Percentiles rank a stretch among this genome's conserved stretches.
phyloP scores from a whole-genome alignment of 2,113 vertebrate species.

The Asarcornis scutulata region DNA sequence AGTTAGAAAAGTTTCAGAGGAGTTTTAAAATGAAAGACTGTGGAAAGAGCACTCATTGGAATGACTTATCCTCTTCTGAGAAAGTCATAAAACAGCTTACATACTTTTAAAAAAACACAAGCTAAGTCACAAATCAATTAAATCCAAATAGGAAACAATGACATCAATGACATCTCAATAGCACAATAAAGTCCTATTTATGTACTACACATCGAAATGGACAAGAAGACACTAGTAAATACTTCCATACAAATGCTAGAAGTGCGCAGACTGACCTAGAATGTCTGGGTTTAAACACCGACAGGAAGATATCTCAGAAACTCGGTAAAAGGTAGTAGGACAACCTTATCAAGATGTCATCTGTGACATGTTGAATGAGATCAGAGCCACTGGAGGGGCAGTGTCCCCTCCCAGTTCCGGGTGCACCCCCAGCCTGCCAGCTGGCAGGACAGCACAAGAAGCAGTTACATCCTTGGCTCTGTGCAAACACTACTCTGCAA shows the following conservation, averaged over 20 bases:
- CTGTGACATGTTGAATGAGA: neutral
- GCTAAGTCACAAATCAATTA: neutral
- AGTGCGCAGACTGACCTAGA: neutral
- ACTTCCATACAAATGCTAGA: neutral
- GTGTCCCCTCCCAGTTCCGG: neutral
- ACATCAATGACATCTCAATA: neutral
- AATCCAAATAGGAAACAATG: neutral
- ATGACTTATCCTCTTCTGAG: slow-evolving; percentile 25
- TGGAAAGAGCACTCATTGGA: neutral
- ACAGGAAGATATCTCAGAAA: neutral
- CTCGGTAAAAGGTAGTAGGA: neutral
- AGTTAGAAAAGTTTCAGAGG: neutral
- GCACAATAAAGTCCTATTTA: neutral
- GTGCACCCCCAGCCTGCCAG: too few species aligned
- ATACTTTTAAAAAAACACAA: neutral
- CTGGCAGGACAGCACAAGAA: too few species aligned
- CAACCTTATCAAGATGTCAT: neutral
- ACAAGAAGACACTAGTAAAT: neutral
- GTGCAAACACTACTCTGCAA: too few species aligned
- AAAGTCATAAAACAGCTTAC: neutral
- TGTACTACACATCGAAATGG: neutral
- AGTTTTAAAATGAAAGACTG: neutral
- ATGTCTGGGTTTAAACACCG: neutral
- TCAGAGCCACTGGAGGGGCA: neutral
- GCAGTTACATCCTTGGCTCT: too few species aligned